Base-by-base conservation (phyloP, 92 coral and sea anemone genomes). In the Bergia sp. region DNA sequence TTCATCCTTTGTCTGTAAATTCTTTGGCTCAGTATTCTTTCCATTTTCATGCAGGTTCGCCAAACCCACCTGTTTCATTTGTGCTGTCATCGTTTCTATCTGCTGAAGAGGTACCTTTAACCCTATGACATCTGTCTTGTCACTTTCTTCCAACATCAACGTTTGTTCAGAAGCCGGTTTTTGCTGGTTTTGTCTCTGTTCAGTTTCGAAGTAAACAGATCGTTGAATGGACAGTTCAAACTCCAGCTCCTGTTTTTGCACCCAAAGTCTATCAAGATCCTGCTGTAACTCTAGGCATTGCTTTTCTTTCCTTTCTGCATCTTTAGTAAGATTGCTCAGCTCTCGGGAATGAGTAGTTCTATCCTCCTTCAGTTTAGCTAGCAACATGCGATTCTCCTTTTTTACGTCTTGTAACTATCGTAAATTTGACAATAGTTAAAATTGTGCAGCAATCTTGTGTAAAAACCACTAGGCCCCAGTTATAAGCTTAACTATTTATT, bases 241-340 rank as follows among this genome's bases (percentile, higher is more conserved):
- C 77, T 84, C 87, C 23, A 84, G 74, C 12, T 84, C 78, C 6
- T 84, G 79, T 84, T 84, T 84, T 13, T 84, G 79, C 75, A 44
- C 42, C 87, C 87, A 71, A 6, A 84, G 78, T 47, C 53, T 84
- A 84, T 84, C 87, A 49, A 84, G 38, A 47, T 84, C 87, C 12
- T 37, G 75, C 36, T 84, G 87, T 55, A 84, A 39, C 3, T 84
- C 79, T 50, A 71, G 37, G 16, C 44, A 72, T 49, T 84, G 87
- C 43, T 71, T 84, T 71, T 84, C 87, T 71, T 84, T 84, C 29
- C 29, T 72, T 36, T 47, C 21, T 37, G 87, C 66, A 29, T 84
- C 79, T 73, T 45, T 84, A 2, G 79, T 43, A 18, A 84, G 66
- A 47, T 84, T 84, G 20, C 37, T 71, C 21, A 84, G 44, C 79